Percentiles rank a stretch among this genome's conserved stretches.
phyloP scores from a whole-genome alignment of 2,113 vertebrate species.

The Campylomormyrus tamandua region DNA sequence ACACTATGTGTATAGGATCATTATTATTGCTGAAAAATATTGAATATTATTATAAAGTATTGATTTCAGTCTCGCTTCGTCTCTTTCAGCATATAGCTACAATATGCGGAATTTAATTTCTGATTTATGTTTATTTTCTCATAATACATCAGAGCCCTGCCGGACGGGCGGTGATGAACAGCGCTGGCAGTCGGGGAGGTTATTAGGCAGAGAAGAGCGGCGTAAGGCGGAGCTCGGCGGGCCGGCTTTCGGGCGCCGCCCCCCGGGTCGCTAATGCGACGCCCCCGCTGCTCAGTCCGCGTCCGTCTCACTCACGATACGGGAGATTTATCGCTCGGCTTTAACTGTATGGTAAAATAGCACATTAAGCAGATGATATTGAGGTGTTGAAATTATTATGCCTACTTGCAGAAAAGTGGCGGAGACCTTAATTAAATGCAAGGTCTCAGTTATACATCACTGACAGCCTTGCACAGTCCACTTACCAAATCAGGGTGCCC shows the following conservation, averaged over 20 bases:
- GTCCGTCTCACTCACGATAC: conserved; percentile 56
- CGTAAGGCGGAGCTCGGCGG: not conserved
- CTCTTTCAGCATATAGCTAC: not conserved
- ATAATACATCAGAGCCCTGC: not conserved
- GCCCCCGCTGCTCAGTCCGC: conserved; percentile 55
- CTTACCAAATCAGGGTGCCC: conserved; percentile 43
- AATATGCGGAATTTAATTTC: not conserved
- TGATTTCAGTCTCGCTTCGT: not conserved
- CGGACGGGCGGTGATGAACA: not conserved
- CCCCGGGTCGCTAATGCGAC: not conserved
- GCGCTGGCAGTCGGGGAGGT: not conserved
- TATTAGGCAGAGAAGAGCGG: not conserved
- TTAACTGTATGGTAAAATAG: conserved; percentile 70
- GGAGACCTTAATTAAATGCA: conserved; percentile 63
- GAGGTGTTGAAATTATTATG: conserved; percentile 60
- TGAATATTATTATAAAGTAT: not conserved
- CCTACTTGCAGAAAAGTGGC: conserved; percentile 46
- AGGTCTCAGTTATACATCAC: conserved; percentile 55
- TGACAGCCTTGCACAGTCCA: conserved; percentile 41
- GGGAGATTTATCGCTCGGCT: conserved; percentile 62
- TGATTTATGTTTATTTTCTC: not conserved
- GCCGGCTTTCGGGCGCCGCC: not conserved
- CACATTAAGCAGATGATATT: conserved; percentile 71
- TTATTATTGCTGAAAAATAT: not conserved
- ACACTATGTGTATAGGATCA: not conserved